Conservation (phyloP, 2,888 invertebrate genomes). For the Pomacea canaliculata region DNA sequence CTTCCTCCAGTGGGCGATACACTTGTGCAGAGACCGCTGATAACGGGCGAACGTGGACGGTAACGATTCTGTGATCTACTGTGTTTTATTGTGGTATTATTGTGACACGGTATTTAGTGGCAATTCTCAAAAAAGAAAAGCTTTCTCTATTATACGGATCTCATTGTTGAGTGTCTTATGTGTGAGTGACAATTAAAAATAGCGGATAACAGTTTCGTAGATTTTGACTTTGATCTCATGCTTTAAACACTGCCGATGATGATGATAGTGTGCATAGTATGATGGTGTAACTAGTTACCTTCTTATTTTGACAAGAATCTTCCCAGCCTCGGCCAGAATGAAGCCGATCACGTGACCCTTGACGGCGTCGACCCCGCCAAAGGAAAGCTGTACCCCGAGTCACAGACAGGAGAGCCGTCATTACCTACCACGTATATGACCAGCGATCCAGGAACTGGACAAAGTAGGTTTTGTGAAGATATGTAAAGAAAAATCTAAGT, state of each 20-base stretch:
- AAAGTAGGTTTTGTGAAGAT: slow-evolving; percentile 11
- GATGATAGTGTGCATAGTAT: too few species aligned
- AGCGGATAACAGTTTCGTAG: background rate
- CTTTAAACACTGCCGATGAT: too few species aligned
- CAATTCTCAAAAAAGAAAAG: too few species aligned
- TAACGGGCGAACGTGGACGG: slow-evolving; percentile 32
- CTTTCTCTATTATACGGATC: too few species aligned
- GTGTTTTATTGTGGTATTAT: too few species aligned
- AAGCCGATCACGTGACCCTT: slow-evolving; percentile 31
- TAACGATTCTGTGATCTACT: slow-evolving; percentile 9
- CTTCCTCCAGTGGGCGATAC: slow-evolving; percentile 13
- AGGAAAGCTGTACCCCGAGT: slow-evolving; percentile 35
- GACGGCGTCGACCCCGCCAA: slow-evolving; percentile 40
- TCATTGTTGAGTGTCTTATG: too few species aligned
- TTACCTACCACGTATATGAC: slow-evolving; percentile 34
- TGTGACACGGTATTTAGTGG: too few species aligned
- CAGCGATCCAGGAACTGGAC: slow-evolving; percentile 2
- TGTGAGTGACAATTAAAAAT: too few species aligned
- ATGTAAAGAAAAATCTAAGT: too few species aligned
- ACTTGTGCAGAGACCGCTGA: slow-evolving; percentile 35
- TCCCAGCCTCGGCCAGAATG: slow-evolving; percentile 21
- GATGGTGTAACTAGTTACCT: background rate
- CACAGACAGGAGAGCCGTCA: slow-evolving; percentile 37
- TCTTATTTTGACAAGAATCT: background rate
- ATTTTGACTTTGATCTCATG: background rate